Percentiles rank a stretch among this genome's conserved stretches.
phyloP scores from a whole-genome alignment of 2,113 vertebrate species.

The Marmota monax region DNA sequence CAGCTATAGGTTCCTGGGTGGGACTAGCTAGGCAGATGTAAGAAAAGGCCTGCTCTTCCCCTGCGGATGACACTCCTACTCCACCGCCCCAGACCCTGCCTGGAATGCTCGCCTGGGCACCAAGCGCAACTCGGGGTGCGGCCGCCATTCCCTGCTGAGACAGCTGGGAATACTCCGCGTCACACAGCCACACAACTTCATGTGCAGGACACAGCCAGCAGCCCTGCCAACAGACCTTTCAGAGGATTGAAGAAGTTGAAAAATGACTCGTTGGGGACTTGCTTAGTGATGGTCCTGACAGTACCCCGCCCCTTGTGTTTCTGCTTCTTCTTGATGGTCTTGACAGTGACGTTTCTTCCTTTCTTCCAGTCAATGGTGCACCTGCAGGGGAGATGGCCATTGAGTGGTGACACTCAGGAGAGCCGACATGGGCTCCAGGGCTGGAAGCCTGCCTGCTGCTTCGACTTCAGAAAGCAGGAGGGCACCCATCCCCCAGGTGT shows the following conservation, averaged over 20 bases:
- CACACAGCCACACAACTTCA: too few relatives aligned
- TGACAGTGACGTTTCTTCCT: constrained; percentile 98
- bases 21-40: neutral
- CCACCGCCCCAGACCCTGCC: neutral
- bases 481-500: neutral
- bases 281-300: constrained; percentile 96
- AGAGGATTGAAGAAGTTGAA: constrained; percentile 99
- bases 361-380: constrained; percentile 99
- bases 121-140: too few relatives aligned
- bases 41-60: neutral
- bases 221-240: constrained; percentile 89
- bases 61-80: neutral
- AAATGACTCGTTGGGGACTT: constrained; percentile 97
- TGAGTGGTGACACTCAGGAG: neutral
- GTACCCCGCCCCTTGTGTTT: constrained; percentile 99
- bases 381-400: constrained; percentile 79
- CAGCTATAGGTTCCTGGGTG: neutral
- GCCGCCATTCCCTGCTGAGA: accelerated
- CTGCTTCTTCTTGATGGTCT: constrained; percentile 99
- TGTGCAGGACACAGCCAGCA: too few relatives aligned
- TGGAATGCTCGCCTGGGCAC: neutral
- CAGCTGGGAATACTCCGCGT: neutral
- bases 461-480: neutral
- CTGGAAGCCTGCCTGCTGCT: accelerated
- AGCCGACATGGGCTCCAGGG: too few relatives aligned